Evolutionary conservation across 2,113 vertebrate species (phyloP).

Genomic region (human (Homo sapiens)): GRCh38 chr14:38520501-38521000

Average conservation of each 20-base stretch:
- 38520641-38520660: neutral
- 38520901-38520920: neutral
- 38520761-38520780: neutral
- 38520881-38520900: neutral
- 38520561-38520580: neutral
- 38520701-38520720: neutral
- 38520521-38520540: neutral
- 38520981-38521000: neutral
- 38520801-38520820: neutral
- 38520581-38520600: neutral
- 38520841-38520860: neutral
- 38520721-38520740: neutral
- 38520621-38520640: neutral
- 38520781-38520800: neutral
- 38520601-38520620: neutral
- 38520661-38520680: neutral
- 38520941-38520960: neutral
- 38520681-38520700: neutral
- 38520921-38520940: neutral
- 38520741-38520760: neutral
- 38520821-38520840: neutral
- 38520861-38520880: neutral
- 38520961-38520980: neutral
- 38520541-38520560: neutral
- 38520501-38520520: neutral